Base-by-base conservation (phyloP, 1,140 invertebrate species). In the Luehdorfia chinensis region DNA sequence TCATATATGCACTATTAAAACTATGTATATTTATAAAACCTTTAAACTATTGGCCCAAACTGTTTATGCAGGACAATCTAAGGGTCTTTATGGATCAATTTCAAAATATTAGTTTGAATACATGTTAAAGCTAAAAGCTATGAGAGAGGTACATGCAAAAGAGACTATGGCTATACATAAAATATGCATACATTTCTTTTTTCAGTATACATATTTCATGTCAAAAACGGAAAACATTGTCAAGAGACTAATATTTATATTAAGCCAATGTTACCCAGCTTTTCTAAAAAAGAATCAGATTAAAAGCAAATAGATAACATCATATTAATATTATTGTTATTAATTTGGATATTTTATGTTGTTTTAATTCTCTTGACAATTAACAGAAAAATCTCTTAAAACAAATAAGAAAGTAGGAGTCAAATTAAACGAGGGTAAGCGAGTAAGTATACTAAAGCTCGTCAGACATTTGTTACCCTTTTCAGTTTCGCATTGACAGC, bases 401-500 rank as follows among this genome's bases (percentile, higher is more conserved):
- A 67, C 61, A 67, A 73, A 63, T 63, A n/a, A n/a, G 33, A 31
- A 41, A 53, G 47, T 47, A 53, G 65, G 61, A 66, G 47, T 52
- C 58, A 75, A 84, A 60, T 60, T 63, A 73, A 73, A 79, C 62
- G 66, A 74, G 68, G 76, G 76, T 73, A 86, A 83, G 79, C 76
- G 53, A 68, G 45, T 75, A 65, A 72, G 54, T 77, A 80, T 74
- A 81, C 74, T 80, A 83, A 72, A 69, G 70, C 65, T 68, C 66
- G 59, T 72, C 69, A 55, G 56, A 56, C 48, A 39, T 51, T 66
- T 43, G 28, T 86, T 86, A 86, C 83, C 83, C 77, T 79, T 83
- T 65, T 86, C 59, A 84, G 78, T 76, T 76, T 84, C 67, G 71
- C 69, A 75, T 83, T 84, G 66, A 74, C 76, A 61, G 79, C 83